A percentile compares a stretch with the other conserved stretches of the same genome.
Conservation (phyloP, 2,797 vertebrate genomes). For the Tragelaphus eurycerus region DNA sequence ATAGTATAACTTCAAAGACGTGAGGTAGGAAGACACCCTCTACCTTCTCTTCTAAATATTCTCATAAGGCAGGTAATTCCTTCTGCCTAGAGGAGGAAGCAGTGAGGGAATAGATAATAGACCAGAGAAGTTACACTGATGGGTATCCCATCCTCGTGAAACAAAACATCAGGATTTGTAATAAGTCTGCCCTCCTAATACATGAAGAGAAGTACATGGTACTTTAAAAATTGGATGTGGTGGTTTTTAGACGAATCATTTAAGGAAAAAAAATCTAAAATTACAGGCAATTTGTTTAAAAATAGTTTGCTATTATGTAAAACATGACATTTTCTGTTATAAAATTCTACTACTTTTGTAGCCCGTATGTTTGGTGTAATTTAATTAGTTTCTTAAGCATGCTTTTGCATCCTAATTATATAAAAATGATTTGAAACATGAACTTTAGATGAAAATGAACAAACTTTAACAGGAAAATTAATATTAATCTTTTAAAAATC, state of each 20-base stretch:
- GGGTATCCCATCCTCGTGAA: fast-evolving
- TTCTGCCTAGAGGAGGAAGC: not conserved
- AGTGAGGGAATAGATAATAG: not conserved
- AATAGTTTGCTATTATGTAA: not conserved
- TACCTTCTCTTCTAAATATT: not conserved
- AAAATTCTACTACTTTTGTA: not conserved
- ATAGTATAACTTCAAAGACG: not conserved
- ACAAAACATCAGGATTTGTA: not conserved
- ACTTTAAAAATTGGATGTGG: not conserved
- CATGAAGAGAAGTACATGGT: not conserved
- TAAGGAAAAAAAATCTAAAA: not conserved
- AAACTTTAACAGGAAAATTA: conserved; percentile 16
- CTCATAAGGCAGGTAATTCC: not conserved
- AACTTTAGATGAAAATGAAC: not conserved
- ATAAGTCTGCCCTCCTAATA: not conserved
- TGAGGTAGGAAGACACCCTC: fast-evolving
- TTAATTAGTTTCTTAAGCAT: not conserved
- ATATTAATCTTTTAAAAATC: not conserved
- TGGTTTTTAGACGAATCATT: not conserved
- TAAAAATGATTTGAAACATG: conserved; percentile 3
- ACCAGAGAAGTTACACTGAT: fast-evolving
- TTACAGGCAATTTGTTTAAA: not conserved
- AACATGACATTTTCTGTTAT: not conserved
- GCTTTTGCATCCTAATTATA: not conserved
- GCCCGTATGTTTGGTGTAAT: not conserved